A percentile compares a stretch with the other conserved stretches of the same genome.
phyloP scores from a whole-genome alignment of 2,113 vertebrate species.

The Myiagra hebetior region DNA sequence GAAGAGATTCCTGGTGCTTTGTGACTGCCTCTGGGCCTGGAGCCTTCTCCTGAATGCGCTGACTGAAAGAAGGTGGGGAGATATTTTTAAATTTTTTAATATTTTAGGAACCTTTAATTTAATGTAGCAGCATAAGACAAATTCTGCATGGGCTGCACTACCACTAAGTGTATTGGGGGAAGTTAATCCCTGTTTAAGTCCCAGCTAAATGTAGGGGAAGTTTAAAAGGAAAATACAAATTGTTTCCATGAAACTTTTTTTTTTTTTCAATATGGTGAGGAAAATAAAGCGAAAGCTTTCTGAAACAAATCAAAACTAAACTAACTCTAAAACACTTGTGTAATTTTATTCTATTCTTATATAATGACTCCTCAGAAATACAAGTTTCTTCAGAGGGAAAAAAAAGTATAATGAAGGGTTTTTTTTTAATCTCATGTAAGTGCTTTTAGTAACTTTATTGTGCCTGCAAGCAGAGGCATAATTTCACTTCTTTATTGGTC shows the following conservation, averaged over 20 bases:
- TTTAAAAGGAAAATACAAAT: slow-evolving; percentile 45
- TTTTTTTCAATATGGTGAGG: background rate
- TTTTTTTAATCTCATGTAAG: background rate
- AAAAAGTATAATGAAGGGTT: background rate
- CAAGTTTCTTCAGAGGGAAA: background rate
- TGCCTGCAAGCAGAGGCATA: background rate
- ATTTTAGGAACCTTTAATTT: slow-evolving; percentile 37
- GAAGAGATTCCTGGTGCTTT: slow-evolving; percentile 80
- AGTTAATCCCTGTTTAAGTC: slow-evolving; percentile 59
- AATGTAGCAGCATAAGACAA: slow-evolving; percentile 13
- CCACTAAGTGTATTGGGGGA: slow-evolving; percentile 53
- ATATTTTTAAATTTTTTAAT: slow-evolving; percentile 13
- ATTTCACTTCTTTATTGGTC: background rate
- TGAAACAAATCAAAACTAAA: background rate
- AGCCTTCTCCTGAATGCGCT: slow-evolving; percentile 79
- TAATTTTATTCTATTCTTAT: background rate
- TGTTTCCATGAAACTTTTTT: slow-evolving; percentile 6
- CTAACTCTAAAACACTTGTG: background rate
- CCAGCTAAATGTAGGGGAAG: slow-evolving; percentile 50
- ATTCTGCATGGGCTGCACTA: slow-evolving; percentile 33
- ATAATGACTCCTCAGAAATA: background rate
- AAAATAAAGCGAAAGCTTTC: background rate
- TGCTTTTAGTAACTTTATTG: background rate
- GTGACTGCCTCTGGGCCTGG: slow-evolving; percentile 86
- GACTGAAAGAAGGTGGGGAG: slow-evolving; percentile 88